A percentile compares a stretch with the other conserved stretches of the same genome.
These are phyloP conservation scores for Hemiprocne comata DNA, from an alignment of 2,113 vertebrate species.

Conservation along the genomic window DNA sequence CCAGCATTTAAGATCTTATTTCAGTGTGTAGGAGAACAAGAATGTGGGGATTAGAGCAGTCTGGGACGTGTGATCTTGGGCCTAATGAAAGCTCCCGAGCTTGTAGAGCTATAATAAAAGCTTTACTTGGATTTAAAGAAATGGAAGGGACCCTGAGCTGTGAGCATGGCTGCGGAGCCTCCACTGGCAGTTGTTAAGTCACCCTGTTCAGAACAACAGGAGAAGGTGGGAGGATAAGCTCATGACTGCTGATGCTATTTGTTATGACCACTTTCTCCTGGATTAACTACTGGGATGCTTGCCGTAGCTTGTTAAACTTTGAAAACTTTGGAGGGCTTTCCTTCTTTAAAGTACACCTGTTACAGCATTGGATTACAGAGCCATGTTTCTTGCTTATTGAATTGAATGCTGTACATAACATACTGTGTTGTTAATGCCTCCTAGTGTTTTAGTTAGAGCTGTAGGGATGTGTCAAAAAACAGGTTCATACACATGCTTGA, in stretches of 20 bases:
- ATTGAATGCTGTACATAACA: neutral
- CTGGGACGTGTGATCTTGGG: neutral
- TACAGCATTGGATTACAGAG: neutral
- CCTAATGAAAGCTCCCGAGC: neutral
- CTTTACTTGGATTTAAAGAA: neutral
- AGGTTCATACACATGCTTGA: constrained; percentile 27
- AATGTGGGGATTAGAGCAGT: neutral
- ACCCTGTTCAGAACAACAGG: neutral
- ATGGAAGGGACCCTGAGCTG: neutral
- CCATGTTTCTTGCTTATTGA: neutral
- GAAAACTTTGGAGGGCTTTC: neutral
- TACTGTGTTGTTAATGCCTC: neutral
- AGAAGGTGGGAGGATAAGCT: constrained; percentile 47
- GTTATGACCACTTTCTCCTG: neutral
- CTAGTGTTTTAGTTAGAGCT: constrained; percentile 40
- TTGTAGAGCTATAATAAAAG: neutral
- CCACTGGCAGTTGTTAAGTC: neutral
- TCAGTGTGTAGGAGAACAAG: neutral
- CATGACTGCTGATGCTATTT: constrained; percentile 27
- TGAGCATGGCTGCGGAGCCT: neutral
- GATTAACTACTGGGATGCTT: neutral
- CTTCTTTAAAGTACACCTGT: constrained; percentile 22
- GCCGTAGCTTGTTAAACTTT: constrained; percentile 14
- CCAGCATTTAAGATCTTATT: neutral
- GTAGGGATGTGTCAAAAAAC: constrained; percentile 17